Base-by-base conservation (phyloP, 2,113 vertebrate species). In the Ctenodactylus gundi region DNA sequence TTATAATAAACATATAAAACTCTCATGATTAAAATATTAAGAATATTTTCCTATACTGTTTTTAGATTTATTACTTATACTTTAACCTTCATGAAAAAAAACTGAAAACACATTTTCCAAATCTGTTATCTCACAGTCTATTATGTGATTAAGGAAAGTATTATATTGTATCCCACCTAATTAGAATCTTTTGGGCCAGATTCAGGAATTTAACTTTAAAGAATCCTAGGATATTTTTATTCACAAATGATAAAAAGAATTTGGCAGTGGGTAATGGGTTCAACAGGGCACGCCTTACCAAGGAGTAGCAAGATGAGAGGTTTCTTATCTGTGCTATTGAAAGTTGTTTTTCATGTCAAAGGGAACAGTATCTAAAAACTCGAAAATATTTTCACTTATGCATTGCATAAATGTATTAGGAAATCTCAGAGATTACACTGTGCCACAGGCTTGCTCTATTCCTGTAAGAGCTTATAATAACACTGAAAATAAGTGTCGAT, bases 351-450 rank as follows among this genome's bases (percentile, higher is more conserved):
- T 12, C 4, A 78, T 21, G 41, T 23, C 87, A 93, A 67, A 95
- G 29, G 31, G 41, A 20, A 76, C 1, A 29, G 75, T 60, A 80
- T 55, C 10, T 76, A 72, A 95, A 93, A 64, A 65, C 57, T 64
- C 70, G 29, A 95, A 88, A 70, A 93, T 85, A 82, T 78, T 77
- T 76, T 88, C n/a, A 81, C 46, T 85, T 78, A 34, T 34, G 21
- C 2, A 41, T 60, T 92, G 53, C 21, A 44, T 84, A 85, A 80
- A 23, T 86, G 46, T 93, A 93, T 82, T 91, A 51, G 68, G 58
- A 81, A 44, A 82, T 73, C 60, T 94, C 83, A 75, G 67, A 83
- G 46, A 88, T 76, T 25, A 73, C 77, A 51, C 6, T 77, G 20
- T n/a, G 81, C 27, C 57, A 77, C 92, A 89, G 15, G 8, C 0